Conservation (phyloP, 2,797 vertebrate genomes). For the Tapera naevia region DNA sequence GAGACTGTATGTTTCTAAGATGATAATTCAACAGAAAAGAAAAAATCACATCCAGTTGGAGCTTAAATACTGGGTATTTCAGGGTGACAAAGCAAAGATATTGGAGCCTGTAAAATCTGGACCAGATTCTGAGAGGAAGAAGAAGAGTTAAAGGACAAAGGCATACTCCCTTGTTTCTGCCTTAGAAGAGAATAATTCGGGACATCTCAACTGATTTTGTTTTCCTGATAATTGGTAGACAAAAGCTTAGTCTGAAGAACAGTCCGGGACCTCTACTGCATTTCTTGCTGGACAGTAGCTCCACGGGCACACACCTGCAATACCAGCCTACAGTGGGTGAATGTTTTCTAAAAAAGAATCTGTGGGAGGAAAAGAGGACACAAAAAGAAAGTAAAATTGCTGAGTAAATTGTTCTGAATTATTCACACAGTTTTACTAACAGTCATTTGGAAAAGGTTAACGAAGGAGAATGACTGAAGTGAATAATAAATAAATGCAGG, state of each 20-base stretch:
- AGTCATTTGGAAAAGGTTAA: constrained; percentile 45
- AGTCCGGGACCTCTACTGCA: not conserved
- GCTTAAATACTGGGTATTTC: not conserved
- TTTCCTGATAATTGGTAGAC: not conserved
- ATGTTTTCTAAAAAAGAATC: not conserved
- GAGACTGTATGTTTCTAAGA: not conserved
- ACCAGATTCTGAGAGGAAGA: not conserved
- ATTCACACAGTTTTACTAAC: not conserved
- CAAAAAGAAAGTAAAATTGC: not conserved
- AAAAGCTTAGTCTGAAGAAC: not conserved
- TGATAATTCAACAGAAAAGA: not conserved
- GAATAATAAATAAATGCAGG: constrained; percentile 10
- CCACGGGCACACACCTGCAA: not conserved
- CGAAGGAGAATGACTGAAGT: not conserved
- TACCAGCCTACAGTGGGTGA: not conserved
- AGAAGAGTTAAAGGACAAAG: not conserved
- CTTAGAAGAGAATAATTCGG: not conserved
- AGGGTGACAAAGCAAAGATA: not conserved
- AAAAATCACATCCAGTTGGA: not conserved
- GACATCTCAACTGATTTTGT: not conserved
- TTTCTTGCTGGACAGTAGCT: not conserved
- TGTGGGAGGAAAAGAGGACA: not conserved
- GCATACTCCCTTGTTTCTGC: not conserved
- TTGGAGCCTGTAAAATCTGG: not conserved
- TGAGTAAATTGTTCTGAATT: not conserved